These are phyloP conservation scores for Drosophila ezoana DNA, from an alignment of 2,888 invertebrate genomes.

Conservation along the genomic window DNA sequence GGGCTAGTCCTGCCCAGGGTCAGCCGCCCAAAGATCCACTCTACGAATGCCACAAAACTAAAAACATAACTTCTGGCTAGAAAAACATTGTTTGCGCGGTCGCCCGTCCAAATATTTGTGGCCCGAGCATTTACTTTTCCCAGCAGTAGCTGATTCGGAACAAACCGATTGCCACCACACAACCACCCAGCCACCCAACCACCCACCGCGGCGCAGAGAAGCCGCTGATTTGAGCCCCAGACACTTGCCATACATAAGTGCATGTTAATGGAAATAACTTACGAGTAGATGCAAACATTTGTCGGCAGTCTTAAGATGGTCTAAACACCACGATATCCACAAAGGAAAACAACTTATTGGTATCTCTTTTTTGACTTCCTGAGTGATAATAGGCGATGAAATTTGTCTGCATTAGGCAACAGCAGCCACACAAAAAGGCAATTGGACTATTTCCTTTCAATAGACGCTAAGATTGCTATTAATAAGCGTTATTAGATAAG, in stretches of 20 bases:
- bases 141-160: slow-evolving; percentile 52
- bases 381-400: not conserved
- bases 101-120: slow-evolving; percentile 72
- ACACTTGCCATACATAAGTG: slow-evolving; percentile 21
- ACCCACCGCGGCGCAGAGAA: slow-evolving; percentile 3
- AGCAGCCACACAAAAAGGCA: too few relatives aligned
- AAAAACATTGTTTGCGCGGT: slow-evolving; percentile 66
- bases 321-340: slow-evolving; percentile 1
- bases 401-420: too few relatives aligned
- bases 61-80: slow-evolving; percentile 69
- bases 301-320: slow-evolving; percentile 1
- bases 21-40: slow-evolving; percentile 13
- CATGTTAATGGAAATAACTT: slow-evolving; percentile 39
- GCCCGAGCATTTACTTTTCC: slow-evolving; percentile 48
- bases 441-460: too few relatives aligned
- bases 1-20: slow-evolving; percentile 10
- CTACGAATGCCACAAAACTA: slow-evolving; percentile 66
- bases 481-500: too few relatives aligned
- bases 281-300: slow-evolving; percentile 22
- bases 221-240: slow-evolving; percentile 16
- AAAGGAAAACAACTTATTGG: not conserved
- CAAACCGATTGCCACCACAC: slow-evolving; percentile 42
- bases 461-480: too few relatives aligned
- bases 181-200: not conserved
- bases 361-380: not conserved